Evolutionary conservation across 2,113 vertebrate species (phyloP), one percentile per base, ranked within the genome.

Genomic region (Ibidorhyncha struthersii): DNA sequence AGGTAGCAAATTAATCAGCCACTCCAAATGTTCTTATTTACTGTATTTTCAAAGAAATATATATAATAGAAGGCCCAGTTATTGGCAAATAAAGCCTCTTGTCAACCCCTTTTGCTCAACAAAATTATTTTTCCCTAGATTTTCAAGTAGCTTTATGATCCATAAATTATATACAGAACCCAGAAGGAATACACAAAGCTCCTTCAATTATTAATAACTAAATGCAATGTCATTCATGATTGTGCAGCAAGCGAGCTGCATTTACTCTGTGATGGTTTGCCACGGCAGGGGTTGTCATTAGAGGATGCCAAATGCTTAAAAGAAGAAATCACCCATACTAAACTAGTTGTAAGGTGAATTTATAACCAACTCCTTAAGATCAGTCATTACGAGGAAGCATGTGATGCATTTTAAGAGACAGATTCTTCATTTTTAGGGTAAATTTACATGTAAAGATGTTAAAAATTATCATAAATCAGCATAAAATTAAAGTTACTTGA

Each of bases 191-290:
- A 93, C 93, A 97, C 93, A 96, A 93, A 98, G 95, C 92, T 80
- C 92, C 88, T 96, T 98, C 97, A 97, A 97, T 98, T 95, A 98
- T 97, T 97, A 97, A 98, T 98, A 97, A 86, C 96, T 92, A 97
- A 98, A 97, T 71, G 92, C 93, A 97, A 82, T 67, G 92, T 96
- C 97, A 96, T 95, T 97, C 96, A 94, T 41, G 94, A 96, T 25
- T 73, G 91, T 88, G 89, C 53, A 92, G 80, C 62, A 91, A 76
- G 94, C 83, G 78, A 95, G 97, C 95, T 90, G 81, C 94, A 76
- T 89, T 59, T 95, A 96, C 95, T 94, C 78, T 93, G 90, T 50
- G 96, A 96, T 91, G 82, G 72, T 70, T 95, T 94, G 79, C 92
- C 76, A 62, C 96, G 63, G 89, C 94, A 96, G 96, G 96, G 96